phyloP scores from a whole-genome alignment of 2,113 vertebrate species.

The Mormyrus lacerda region DNA sequence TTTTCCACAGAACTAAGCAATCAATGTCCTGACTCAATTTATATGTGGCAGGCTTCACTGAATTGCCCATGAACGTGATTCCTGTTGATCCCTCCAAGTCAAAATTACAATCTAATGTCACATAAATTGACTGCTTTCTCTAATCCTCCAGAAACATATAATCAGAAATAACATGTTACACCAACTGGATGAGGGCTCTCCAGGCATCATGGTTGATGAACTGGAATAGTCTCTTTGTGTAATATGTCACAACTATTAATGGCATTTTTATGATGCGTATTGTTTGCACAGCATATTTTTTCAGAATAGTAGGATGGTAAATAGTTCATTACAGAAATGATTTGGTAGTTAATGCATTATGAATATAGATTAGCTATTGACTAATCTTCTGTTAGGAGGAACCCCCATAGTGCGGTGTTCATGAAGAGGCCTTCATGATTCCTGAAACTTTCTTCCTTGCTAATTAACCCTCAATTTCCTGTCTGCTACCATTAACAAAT shows the following conservation, averaged over 20 bases:
- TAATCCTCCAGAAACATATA: not conserved
- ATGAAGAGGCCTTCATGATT: not conserved
- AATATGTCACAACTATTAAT: not conserved
- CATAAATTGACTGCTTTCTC: not conserved
- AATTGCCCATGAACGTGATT: not conserved
- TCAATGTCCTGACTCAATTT: not conserved
- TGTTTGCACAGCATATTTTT: not conserved
- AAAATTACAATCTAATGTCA: not conserved
- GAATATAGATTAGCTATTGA: not conserved
- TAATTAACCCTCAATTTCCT: not conserved
- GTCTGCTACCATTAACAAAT: not conserved
- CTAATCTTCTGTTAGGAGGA: not conserved
- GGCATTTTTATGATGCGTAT: not conserved
- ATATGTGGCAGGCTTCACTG: not conserved
- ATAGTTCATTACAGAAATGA: not conserved
- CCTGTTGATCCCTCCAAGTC: not conserved
- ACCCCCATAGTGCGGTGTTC: not conserved
- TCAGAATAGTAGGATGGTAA: not conserved
- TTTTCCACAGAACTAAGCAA: not conserved
- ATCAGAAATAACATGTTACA: conserved; percentile 1
- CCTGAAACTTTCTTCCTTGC: not conserved
- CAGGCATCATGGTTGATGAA: not conserved
- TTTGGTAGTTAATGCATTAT: not conserved
- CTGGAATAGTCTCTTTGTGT: not conserved
- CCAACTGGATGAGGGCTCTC: not conserved